Percentiles rank a stretch among this genome's conserved stretches.
Conservation (phyloP, 2,888 invertebrate genomes). For the Nymphalis c-album region DNA sequence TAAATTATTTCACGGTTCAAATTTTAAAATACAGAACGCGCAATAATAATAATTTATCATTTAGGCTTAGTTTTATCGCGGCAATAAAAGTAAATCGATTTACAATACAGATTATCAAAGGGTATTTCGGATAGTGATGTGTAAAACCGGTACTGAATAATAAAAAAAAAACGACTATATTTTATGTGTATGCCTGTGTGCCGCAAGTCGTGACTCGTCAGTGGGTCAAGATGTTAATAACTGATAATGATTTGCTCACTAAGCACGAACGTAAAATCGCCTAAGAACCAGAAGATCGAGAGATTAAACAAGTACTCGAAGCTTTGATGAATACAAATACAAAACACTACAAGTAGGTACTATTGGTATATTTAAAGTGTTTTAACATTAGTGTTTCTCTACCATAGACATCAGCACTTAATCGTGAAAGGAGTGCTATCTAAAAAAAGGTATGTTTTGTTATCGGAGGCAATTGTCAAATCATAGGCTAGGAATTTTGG, state of each 20-base stretch:
- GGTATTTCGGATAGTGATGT: conserved; percentile 7
- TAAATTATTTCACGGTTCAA: conserved; percentile 25
- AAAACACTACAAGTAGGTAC: conserved; percentile 21
- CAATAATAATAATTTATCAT: conserved; percentile 18
- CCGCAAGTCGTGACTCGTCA: conserved; percentile 61
- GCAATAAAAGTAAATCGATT: conserved; percentile 30
- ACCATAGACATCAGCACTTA: conserved; percentile 23
- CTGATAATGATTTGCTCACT: conserved; percentile 56
- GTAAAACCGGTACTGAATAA: conserved; percentile 20
- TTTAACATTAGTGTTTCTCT: conserved; percentile 22
- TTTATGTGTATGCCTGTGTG: conserved; percentile 18
- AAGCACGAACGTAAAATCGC: conserved; percentile 49
- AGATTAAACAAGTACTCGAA: conserved; percentile 44
- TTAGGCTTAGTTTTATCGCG: conserved; percentile 17
- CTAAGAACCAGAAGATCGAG: conserved; percentile 47
- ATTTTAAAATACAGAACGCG: background rate
- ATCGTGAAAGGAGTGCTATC: conserved; percentile 15
- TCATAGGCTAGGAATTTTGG: conserved; percentile 69
- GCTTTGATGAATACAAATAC: conserved; percentile 38
- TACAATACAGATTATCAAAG: conserved; percentile 12
- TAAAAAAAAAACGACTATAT: conserved; percentile 12
- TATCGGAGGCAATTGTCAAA: conserved; percentile 45
- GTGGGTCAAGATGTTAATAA: conserved; percentile 70
- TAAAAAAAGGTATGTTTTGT: conserved; percentile 34
- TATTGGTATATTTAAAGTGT: conserved; percentile 23